Evolutionary conservation across 2,797 vertebrate species (phyloP).

Genomic region (Enteromius trimaculatus): DNA sequence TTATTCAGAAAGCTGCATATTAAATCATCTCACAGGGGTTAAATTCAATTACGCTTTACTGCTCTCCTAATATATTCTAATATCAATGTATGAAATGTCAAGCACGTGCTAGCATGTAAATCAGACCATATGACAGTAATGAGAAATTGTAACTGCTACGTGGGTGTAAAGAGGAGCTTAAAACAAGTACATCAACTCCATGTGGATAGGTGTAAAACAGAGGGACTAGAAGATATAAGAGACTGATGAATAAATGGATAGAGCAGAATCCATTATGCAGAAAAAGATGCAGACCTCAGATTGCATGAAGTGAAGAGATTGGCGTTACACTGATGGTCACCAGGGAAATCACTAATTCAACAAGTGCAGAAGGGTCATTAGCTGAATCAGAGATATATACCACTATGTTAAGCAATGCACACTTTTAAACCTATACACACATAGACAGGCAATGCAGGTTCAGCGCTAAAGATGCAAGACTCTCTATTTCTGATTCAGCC

Average conservation of each 20-base stretch:
- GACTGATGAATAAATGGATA: conserved; percentile 42
- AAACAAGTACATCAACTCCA: conserved; percentile 10
- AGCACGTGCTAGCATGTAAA: conserved; percentile 67
- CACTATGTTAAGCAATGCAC: not conserved
- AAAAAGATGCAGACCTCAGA: conserved; percentile 53
- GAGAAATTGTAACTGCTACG: conserved; percentile 66
- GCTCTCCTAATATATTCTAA: conserved; percentile 38
- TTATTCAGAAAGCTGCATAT: conserved; percentile 33
- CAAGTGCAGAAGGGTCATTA: conserved; percentile 37
- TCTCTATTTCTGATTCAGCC: not conserved
- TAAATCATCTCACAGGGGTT: conserved; percentile 33
- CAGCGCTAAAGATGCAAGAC: too few relatives aligned
- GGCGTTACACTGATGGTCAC: conserved; percentile 61
- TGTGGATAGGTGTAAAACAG: conserved; percentile 14
- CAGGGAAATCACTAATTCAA: conserved; percentile 64
- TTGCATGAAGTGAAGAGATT: conserved; percentile 18
- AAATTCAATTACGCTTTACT: conserved; percentile 53
- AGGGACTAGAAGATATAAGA: conserved; percentile 1
- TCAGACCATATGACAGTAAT: conserved; percentile 68
- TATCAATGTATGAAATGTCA: conserved; percentile 70
- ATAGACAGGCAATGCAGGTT: not conserved
- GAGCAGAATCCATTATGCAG: conserved; percentile 63
- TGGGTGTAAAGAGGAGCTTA: conserved; percentile 56
- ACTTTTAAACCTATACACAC: not conserved
- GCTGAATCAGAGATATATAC: not conserved